Evolutionary conservation across 2,888 invertebrate genomes (phyloP), one percentile per base, ranked within the genome.

Genomic region (Oscheius sp.): DNA sequence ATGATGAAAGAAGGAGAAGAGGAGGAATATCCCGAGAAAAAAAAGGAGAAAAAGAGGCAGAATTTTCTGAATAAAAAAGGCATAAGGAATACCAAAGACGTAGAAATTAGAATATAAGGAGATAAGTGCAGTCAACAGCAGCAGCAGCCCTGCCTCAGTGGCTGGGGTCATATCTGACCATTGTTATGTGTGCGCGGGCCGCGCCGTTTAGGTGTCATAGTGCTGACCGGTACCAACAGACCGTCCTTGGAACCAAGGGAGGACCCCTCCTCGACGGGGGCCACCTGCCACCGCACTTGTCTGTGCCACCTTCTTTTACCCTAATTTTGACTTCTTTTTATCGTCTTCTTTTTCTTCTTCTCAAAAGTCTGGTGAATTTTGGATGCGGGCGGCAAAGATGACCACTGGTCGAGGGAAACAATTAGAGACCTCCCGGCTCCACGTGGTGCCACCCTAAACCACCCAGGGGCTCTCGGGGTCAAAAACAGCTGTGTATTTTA

Each of bases 101-200:
- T n/a, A n/a, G n/a, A n/a, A n/a, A n/a, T n/a, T n/a, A n/a, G 18
- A 49, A 64, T 13, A 23, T 13, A 64, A 45, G 6, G 64, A 25
- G 21, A 49, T 25, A 55, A n/a, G 18, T 2, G 27, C 27, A 55
- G 68, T 7, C 12, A 49, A 52, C 49, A 49, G 13, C 25, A 35
- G 25, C 29, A 46, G 27, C 25, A 43, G 9, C 18, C 23, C 12
- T 21, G 63, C 43, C 45, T 45, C 63, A 45, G 35, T 16, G 52
- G 18, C 25, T 27, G 52, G 66, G 66, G 66, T 66, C 66, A 66
- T 66, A 66, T 66, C 66, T 66, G 66, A 66, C 66, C 66, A 66
- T 66, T 66, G 66, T 66, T 66, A 66, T 66, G 66, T 66, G 66
- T 66, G 66, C 35, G 66, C 66, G 66, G 66, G 49, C 66, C 64